A percentile compares a stretch with the other conserved stretches of the same genome.
Conservation (phyloP, 2,113 vertebrate species). For the Tringa solitaria region DNA sequence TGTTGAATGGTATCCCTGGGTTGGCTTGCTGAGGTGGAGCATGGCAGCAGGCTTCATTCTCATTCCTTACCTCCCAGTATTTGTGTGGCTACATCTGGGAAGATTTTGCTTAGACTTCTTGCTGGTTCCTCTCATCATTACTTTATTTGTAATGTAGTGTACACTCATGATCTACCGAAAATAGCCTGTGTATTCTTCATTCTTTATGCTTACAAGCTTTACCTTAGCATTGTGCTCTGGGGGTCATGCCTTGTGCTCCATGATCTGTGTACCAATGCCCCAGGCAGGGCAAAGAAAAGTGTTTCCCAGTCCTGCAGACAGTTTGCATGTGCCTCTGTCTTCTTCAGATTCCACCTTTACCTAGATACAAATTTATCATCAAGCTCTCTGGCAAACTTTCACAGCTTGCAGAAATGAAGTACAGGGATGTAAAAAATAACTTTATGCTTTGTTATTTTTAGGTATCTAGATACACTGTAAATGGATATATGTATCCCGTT, state of each 20-base stretch:
- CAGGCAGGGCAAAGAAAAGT: not conserved
- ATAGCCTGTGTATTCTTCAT: not conserved
- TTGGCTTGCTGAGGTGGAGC: not conserved
- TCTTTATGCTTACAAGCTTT: not conserved
- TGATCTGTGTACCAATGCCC: fast-evolving
- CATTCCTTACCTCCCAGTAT: not conserved
- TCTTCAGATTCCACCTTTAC: not conserved
- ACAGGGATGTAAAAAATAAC: not conserved
- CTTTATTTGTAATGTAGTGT: not conserved
- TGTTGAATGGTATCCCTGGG: not conserved
- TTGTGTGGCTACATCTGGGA: not conserved
- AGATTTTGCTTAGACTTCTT: not conserved
- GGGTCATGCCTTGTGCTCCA: not conserved
- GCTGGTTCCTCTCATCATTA: not conserved
- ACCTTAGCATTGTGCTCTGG: not conserved
- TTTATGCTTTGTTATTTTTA: not conserved
- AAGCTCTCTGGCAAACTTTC: not conserved
- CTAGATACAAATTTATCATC: not conserved
- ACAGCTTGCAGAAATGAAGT: not conserved
- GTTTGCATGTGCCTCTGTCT: fast-evolving
- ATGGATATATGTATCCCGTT: not conserved
- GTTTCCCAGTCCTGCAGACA: not conserved
- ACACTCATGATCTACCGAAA: not conserved
- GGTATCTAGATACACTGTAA: not conserved
- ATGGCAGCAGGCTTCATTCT: not conserved